A percentile compares a stretch with the other conserved stretches of the same genome.
Conservation (phyloP, 2,888 invertebrate species). For the Hipparchia sbordonii region DNA sequence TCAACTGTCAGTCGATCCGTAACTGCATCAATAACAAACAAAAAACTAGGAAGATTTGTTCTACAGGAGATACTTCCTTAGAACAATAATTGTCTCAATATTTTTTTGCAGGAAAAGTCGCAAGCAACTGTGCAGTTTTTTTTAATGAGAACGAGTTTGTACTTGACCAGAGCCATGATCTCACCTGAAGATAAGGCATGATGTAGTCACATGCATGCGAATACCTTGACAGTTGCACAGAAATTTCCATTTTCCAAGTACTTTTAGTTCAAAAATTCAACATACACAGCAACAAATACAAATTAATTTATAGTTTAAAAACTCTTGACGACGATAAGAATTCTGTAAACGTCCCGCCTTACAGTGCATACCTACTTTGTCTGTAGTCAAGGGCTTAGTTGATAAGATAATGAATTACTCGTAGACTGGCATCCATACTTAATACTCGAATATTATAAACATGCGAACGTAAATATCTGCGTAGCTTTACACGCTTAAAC, state of each 20-base stretch:
- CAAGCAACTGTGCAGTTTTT: neutral
- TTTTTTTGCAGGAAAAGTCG: neutral
- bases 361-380: conserved; percentile 22
- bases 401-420: conserved; percentile 33
- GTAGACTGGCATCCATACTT: too few relatives aligned
- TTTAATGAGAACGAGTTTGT: neutral
- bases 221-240: neutral
- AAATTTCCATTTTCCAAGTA: neutral
- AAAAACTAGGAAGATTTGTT: too few relatives aligned
- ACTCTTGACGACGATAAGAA: conserved; percentile 22
- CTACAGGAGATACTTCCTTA: neutral
- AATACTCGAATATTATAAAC: too few relatives aligned
- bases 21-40: too few relatives aligned
- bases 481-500: too few relatives aligned
- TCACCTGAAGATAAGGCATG: neutral
- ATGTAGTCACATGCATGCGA: neutral
- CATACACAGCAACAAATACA: neutral
- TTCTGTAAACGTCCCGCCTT: conserved; percentile 28
- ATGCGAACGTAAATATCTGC: too few relatives aligned
- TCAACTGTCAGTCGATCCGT: too few relatives aligned
- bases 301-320: neutral
- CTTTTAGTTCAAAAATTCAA: neutral
- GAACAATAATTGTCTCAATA: neutral
- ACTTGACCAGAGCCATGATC: neutral
- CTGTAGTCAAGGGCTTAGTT: conserved; percentile 31